Evolutionary conservation across 2,888 invertebrate genomes (phyloP), one percentile per base, ranked within the genome.

Genomic region (Aleiodes leptofemur): DNA sequence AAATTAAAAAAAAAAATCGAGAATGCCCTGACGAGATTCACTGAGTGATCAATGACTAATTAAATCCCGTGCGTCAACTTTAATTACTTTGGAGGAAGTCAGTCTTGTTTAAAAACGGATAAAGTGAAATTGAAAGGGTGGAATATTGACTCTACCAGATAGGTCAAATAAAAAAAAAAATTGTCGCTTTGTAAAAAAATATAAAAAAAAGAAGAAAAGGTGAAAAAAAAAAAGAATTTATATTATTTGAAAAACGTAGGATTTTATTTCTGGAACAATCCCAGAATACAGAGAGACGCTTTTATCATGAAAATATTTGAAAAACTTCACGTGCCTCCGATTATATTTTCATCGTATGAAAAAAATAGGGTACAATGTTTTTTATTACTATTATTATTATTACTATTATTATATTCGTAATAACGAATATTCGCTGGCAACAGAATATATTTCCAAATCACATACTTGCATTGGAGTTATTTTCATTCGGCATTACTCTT

Each of bases 21-120:
- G 64, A 48, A 48, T 55, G 43, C 11, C 43, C 61, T 16, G 34
- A 16, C 38, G 61, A 38, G n/a, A 61, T 61, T n/a, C 61, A 13
- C 38, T 61, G 61, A 14, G 61, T 61, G 61, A 38, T 61, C 64
- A 64, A 48, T 64, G 64, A 48, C 64, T 64, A 64, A 64, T 64
- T 64, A 48, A 64, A 64, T 64, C 64, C 64, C 23, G 43, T 48
- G 64, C 48, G 64, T 64, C 64, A 64, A 23, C 48, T 43, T 64
- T 64, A 64, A 64, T 64, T 64, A 23, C 43, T 43, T 64, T 29
- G 64, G 16, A 43, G 64, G 48, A 64, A 48, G 64, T 64, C 64
- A 11, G 64, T n/a, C 43, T 14, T 61, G 38, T 61, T 64, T 64
- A 64, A 64, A 59, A 64, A 64, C 23, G 64, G 64, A 64, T 48